Evolutionary conservation across 1,140 invertebrate genomes (phyloP).

Genomic region (Pygmarrhopalites habei): DNA sequence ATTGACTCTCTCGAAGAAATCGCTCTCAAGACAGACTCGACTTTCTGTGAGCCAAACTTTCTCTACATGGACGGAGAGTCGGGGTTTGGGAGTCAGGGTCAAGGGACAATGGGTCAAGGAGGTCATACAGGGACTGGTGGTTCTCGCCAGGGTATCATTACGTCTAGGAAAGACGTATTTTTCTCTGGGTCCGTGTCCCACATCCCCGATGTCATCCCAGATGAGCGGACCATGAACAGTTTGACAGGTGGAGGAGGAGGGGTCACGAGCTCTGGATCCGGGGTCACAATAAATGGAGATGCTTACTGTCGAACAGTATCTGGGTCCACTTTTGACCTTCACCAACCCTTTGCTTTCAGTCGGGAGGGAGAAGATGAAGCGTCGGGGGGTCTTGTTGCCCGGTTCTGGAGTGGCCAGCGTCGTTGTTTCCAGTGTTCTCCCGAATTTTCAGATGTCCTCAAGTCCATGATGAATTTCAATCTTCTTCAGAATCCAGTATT

Average conservation of each 20-base stretch:
- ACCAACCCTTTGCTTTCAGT: neutral
- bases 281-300: too few species aligned
- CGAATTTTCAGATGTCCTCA: conserved; percentile 56
- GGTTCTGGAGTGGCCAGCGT: conserved; percentile 42
- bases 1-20: conserved; percentile 3
- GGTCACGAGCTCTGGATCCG: too few species aligned
- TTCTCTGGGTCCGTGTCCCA: neutral
- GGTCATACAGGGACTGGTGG: too few species aligned
- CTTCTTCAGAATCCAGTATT: conserved; percentile 70
- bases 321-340: too few species aligned
- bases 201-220: neutral
- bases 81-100: too few species aligned
- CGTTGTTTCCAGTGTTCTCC: conserved; percentile 42
- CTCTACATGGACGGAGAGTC: too few species aligned
- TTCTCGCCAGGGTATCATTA: neutral
- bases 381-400: too few species aligned
- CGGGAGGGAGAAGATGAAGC: conserved; percentile 6
- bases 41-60: neutral
- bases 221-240: too few species aligned
- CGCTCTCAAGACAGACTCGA: neutral
- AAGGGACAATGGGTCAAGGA: too few species aligned
- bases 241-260: too few species aligned
- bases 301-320: too few species aligned
- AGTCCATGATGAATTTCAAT: conserved; percentile 75
- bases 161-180: neutral